phyloP scores from a whole-genome alignment of 2,113 vertebrate species.

The Corythornis cristatus region DNA sequence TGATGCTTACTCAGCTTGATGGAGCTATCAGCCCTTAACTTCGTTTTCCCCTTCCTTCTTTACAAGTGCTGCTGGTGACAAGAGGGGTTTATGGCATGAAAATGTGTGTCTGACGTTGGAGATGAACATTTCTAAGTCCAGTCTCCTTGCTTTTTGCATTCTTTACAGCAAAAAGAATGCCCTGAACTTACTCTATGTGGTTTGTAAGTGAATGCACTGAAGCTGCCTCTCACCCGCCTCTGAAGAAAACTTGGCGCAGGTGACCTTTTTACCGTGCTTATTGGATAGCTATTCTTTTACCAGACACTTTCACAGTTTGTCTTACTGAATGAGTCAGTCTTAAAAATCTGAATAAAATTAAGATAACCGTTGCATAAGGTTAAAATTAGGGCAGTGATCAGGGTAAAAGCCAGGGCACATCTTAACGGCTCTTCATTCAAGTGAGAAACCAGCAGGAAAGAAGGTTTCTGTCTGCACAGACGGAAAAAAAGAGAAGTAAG shows the following conservation, averaged over 20 bases:
- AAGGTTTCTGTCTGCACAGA: slow-evolving; percentile 30
- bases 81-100: background rate
- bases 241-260: background rate
- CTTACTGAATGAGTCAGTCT: slow-evolving; percentile 72
- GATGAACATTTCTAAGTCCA: background rate
- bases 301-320: slow-evolving; percentile 18
- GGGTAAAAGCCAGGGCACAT: slow-evolving; percentile 45
- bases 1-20: background rate
- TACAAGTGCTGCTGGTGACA: background rate
- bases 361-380: slow-evolving; percentile 64
- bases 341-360: slow-evolving; percentile 64
- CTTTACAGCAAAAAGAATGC: background rate
- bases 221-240: background rate
- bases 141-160: background rate
- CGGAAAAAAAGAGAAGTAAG: slow-evolving; percentile 54
- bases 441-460: slow-evolving; percentile 59
- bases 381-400: slow-evolving; percentile 65
- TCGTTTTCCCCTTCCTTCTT: background rate
- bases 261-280: slow-evolving; percentile 67
- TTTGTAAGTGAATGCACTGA: background rate
- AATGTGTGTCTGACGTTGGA: accelerated
- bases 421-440: slow-evolving; percentile 34
- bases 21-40: background rate
- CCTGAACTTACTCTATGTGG: accelerated
- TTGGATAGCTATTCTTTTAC: slow-evolving; percentile 41